phyloP scores from a whole-genome alignment of 2,797 vertebrate genomes.

The Microhierax caerulescens region DNA sequence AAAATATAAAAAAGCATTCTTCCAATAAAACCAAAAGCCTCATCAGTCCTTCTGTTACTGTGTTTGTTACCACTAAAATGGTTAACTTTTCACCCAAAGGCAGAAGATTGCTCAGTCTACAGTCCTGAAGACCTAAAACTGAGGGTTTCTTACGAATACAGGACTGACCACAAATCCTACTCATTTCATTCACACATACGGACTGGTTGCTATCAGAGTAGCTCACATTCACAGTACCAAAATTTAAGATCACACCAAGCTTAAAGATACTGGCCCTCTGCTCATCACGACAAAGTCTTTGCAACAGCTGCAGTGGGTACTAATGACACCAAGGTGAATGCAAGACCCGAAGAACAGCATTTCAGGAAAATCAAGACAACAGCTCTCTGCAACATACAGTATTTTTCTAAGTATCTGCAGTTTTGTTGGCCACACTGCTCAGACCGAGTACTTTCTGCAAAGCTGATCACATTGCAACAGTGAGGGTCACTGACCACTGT shows the following conservation, averaged over 20 bases:
- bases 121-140: background rate
- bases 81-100: background rate
- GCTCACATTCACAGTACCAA: background rate
- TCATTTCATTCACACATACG: accelerated
- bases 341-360: background rate
- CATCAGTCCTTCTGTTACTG: background rate
- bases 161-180: background rate
- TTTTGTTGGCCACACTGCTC: background rate
- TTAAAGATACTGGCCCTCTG: background rate
- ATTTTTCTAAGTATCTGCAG: background rate
- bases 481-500: background rate
- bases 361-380: background rate
- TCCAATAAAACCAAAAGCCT: background rate
- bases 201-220: background rate
- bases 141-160: background rate
- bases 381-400: background rate
- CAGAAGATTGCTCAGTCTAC: background rate
- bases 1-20: background rate
- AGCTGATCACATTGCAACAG: background rate
- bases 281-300: background rate
- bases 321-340: background rate
- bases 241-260: background rate
- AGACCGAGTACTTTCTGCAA: background rate
- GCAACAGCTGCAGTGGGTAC: accelerated
- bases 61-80: background rate